phyloP scores from a whole-genome alignment of 2,888 invertebrate species.

The Leptinotarsa rubiginosa region DNA sequence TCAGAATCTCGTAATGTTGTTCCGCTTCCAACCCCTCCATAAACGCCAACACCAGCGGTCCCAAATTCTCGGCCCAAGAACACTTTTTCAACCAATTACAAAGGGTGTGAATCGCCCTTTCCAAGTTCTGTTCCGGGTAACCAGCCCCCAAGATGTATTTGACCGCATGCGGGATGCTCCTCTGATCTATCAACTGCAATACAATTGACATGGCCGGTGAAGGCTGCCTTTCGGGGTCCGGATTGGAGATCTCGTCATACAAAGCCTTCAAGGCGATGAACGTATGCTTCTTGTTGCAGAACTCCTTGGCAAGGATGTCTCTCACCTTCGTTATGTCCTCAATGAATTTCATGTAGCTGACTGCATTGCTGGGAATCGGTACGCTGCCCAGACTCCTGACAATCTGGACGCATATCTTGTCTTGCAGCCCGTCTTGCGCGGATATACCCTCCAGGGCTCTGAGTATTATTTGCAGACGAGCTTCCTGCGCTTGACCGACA shows the following conservation, averaged over 20 bases:
- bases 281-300: slow-evolving; percentile 67
- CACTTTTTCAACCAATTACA: slow-evolving; percentile 78
- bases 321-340: slow-evolving; percentile 60
- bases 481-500: slow-evolving; percentile 65
- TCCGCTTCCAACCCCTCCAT: slow-evolving; percentile 70
- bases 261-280: slow-evolving; percentile 71
- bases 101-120: slow-evolving; percentile 73
- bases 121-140: slow-evolving; percentile 69
- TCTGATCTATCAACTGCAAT: slow-evolving; percentile 66
- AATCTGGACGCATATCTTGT: slow-evolving; percentile 69
- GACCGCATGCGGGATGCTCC: slow-evolving; percentile 61
- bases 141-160: slow-evolving; percentile 64
- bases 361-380: slow-evolving; percentile 61
- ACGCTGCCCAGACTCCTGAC: slow-evolving; percentile 68
- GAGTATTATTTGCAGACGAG: slow-evolving; percentile 68
- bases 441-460: slow-evolving; percentile 67
- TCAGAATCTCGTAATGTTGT: slow-evolving; percentile 65
- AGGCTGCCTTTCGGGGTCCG: slow-evolving; percentile 66
- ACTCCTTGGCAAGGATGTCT: slow-evolving; percentile 60
- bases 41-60: slow-evolving; percentile 76
- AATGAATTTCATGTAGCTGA: slow-evolving; percentile 60
- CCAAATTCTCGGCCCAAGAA: slow-evolving; percentile 73
- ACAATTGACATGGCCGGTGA: slow-evolving; percentile 73
- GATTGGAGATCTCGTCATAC: slow-evolving; percentile 73
- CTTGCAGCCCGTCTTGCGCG: slow-evolving; percentile 64